Base-by-base conservation (phyloP, 1,140 invertebrate genomes). In the Philopotamus ludificatus region DNA sequence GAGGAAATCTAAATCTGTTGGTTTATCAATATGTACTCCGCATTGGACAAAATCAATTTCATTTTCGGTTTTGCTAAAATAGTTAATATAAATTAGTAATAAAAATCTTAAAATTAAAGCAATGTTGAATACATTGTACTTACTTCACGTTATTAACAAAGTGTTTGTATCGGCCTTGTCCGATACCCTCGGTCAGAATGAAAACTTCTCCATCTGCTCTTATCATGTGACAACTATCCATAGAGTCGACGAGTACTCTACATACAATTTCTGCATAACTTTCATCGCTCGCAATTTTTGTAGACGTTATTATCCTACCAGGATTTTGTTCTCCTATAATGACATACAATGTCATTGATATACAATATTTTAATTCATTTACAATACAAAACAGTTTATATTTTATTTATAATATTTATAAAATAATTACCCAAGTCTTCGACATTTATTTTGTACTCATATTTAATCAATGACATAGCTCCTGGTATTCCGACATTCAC, bases 161-260 rank as follows among this genome's bases (percentile, higher is more conserved):
- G 28, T 60, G 47, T 47, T 45, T 60, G 39, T 66, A 70, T 20
- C 51, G 22, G 20, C 22, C 68, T 39, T 42, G 47, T 7, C 41
- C 55, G 39, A 66, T 41, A 3, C 64, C 60, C 44, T 63, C 58
- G 15, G 15, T 63, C 15, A 61, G 44, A 2, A 60, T 60, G 22
- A 70, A 66, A 2, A 49, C 23, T 18, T 34, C 16, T 12, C 68
- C 68, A 54, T 66, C 68, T 2, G 44, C 39, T 54, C 68, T 58
- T 1, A 47, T 45, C 44, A 70, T 63, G 3, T 15, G 12, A 42
- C 68, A 70, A 21, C 54, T 60, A n/a, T 66, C 63, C 23, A 47
- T 53, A 4, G 39, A 44, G 12, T 49, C 21, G 3, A 66, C 34
- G 15, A 49, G 21, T 15, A 66, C 21, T 20, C 41, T 61, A 51